phyloP scores from a whole-genome alignment of 2,797 vertebrate species.

The Botia almorhae region DNA sequence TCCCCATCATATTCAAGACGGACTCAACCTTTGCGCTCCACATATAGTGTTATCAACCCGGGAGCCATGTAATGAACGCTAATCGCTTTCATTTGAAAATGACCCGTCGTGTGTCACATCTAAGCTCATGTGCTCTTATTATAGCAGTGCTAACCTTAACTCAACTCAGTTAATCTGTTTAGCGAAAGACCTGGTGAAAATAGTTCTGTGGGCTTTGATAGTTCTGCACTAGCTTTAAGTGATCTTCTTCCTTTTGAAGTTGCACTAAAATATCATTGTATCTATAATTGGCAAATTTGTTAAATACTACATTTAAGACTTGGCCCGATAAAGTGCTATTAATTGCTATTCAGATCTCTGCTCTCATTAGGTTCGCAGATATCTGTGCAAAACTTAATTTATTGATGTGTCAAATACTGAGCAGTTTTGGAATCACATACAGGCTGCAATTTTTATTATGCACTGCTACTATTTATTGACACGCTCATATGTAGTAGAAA shows the following conservation, averaged over 20 bases:
- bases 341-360: conserved; percentile 34
- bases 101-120: conserved; percentile 41
- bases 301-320: conserved; percentile 28
- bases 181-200: conserved; percentile 20
- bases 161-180: conserved; percentile 24
- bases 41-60: conserved; percentile 29
- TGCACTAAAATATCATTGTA: not conserved
- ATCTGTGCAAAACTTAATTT: conserved; percentile 11
- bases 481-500: not conserved
- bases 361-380: conserved; percentile 31
- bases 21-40: conserved; percentile 40
- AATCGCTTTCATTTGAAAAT: conserved; percentile 52
- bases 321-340: conserved; percentile 27
- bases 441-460: not conserved
- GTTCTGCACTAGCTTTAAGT: not conserved
- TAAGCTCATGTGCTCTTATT: conserved; percentile 46
- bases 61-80: conserved; percentile 44
- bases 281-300: conserved; percentile 30
- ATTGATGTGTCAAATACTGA: not conserved
- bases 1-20: conserved; percentile 58
- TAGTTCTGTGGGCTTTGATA: conserved; percentile 22
- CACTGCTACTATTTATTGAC: not conserved
- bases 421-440: not conserved
- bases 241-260: conserved; percentile 25
- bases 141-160: conserved; percentile 23